Percentiles rank a stretch among this genome's conserved stretches.
These are phyloP conservation scores for Porites divaricata DNA, from an alignment of 92 coral and sea anemone genomes.

Conservation along the genomic window DNA sequence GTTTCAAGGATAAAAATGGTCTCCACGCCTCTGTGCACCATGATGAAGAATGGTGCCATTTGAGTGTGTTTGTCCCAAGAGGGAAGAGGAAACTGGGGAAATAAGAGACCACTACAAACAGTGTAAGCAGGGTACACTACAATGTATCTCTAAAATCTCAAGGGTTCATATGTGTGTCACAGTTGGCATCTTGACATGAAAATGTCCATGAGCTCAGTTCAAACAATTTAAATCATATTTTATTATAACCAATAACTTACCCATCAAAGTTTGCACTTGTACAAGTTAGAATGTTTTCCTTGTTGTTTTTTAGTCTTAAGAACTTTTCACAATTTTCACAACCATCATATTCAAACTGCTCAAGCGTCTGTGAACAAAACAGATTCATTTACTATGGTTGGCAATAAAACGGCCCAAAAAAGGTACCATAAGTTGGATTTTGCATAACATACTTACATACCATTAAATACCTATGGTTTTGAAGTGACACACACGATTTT, in stretches of 20 bases:
- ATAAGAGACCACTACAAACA: not conserved
- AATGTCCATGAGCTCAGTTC: not conserved
- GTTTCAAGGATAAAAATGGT: too few species aligned
- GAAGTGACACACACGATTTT: too few species aligned
- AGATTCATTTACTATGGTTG: not conserved
- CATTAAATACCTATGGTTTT: too few species aligned
- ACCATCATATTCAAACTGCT: slow-evolving; percentile 92
- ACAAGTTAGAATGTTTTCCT: slow-evolving; percentile 88
- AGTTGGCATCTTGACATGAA: not conserved
- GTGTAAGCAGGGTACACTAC: not conserved
- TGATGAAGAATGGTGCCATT: too few species aligned
- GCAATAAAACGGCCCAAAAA: not conserved
- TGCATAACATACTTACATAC: too few species aligned
- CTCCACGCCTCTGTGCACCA: too few species aligned
- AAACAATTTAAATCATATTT: not conserved
- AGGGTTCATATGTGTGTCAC: not conserved
- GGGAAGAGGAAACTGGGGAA: not conserved
- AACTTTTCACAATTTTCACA: slow-evolving; percentile 92
- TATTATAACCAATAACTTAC: slow-evolving; percentile 57
- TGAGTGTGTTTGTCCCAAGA: too few species aligned
- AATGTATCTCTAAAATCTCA: not conserved
- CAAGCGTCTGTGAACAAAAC: slow-evolving; percentile 74
- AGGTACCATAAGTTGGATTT: too few species aligned
- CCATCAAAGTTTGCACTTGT: slow-evolving; percentile 99
- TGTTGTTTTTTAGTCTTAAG: slow-evolving; percentile 91